phyloP scores from a whole-genome alignment of 2,888 invertebrate species.

The Metalampra italica region DNA sequence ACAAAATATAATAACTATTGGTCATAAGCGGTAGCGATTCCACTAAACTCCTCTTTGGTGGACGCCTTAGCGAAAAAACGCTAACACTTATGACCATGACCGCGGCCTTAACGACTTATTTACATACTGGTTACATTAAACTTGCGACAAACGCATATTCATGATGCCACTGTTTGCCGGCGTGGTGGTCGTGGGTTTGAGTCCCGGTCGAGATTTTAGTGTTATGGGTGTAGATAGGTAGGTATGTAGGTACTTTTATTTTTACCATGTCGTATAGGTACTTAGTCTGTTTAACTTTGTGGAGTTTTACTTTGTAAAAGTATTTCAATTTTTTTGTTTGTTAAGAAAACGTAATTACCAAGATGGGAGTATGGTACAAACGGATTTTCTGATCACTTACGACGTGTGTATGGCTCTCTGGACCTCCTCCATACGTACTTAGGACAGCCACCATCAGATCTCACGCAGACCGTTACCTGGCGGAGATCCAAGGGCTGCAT shows the following conservation, averaged over 20 bases:
- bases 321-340: too few species aligned
- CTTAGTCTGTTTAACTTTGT: too few species aligned
- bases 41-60: background rate
- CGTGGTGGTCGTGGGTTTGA: constrained; percentile 20
- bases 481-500: too few species aligned
- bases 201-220: constrained; percentile 8
- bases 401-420: too few species aligned
- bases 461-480: too few species aligned
- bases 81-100: constrained; percentile 14
- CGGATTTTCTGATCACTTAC: too few species aligned
- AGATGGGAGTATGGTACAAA: too few species aligned
- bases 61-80: constrained; percentile 11
- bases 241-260: background rate
- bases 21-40: background rate
- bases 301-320: too few species aligned
- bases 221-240: background rate
- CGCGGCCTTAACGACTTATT: constrained; percentile 21
- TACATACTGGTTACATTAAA: constrained; percentile 36
- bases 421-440: too few species aligned
- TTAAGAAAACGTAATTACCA: too few species aligned
- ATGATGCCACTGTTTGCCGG: constrained; percentile 30
- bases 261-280: background rate
- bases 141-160: constrained; percentile 33
- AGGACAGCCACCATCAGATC: too few species aligned
- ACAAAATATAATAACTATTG: too few species aligned